Base-by-base conservation (phyloP, 2,888 invertebrate genomes). In the Dryobotodes eremita region DNA sequence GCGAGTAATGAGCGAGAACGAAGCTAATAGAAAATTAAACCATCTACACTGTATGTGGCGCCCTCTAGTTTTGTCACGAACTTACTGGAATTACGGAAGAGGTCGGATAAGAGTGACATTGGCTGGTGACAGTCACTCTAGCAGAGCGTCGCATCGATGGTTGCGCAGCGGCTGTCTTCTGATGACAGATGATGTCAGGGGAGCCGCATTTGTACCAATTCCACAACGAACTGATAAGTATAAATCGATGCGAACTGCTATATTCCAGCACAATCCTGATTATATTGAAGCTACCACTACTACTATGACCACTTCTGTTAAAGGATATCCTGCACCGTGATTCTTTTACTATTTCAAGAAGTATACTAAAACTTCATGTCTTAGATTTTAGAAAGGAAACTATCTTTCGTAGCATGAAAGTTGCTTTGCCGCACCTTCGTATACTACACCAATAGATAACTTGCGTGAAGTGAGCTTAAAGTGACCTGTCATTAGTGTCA, bases 1-100 rank as follows among this genome's bases (percentile, higher is more conserved):
- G 73, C 78, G 64, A 84, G 53, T 31, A 50, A 59, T 53, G 5
- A 62, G 62, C 62, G 23, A 64, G 1, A 64, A 64, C 36, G 23
- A 65, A 62, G 20, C 23, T 64, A 36, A 36, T 23, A 15, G 13
- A 15, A 57, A n/a, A n/a, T n/a, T n/a, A 59, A 15, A 59, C 26
- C 59, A n/a, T n/a, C 10, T 57, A n/a, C n/a, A 57, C 55, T n/a
- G 4, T 15, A 23, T 15, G n/a, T 57, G 5, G n/a, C 11, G n/a
- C 23, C 55, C 23, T n/a, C n/a, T n/a, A n/a, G 57, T n/a, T n/a
- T 57, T 57, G 1, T 57, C 26, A 57, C 13, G 13, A 13, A 13
- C 1, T 26, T 57, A 57, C n/a, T n/a, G 57, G 6, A 13, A 26
- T 13, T 13, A 6, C n/a, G 13, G 13, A 57, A 57, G n/a, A 57